Conservation (phyloP, 2,113 vertebrate species). For the Notarius quadriscutis region DNA sequence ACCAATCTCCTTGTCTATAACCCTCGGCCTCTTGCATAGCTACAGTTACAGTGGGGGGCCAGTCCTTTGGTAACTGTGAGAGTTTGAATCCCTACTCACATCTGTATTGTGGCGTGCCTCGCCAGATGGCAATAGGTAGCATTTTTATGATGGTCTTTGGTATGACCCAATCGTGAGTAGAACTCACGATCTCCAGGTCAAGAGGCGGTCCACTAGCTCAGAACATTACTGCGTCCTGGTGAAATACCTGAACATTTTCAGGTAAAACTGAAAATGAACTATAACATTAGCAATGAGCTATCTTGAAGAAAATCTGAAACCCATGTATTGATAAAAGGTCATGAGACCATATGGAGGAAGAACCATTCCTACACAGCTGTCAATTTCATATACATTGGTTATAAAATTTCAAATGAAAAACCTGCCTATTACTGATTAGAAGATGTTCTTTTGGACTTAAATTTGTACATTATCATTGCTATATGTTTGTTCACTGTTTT, state of each 20-base stretch:
- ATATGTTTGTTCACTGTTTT: too few relatives aligned
- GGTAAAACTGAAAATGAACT: not conserved
- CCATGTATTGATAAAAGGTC: not conserved
- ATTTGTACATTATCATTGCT: not conserved
- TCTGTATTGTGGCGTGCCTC: too few relatives aligned
- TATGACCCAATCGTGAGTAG: too few relatives aligned
- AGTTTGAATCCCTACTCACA: too few relatives aligned
- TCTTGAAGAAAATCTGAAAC: not conserved
- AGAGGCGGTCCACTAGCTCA: not conserved
- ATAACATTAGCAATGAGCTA: not conserved
- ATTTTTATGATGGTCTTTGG: too few relatives aligned
- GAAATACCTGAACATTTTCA: conserved; percentile 2
- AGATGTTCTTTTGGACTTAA: not conserved
- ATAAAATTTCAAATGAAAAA: not conserved
- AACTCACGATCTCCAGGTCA: too few relatives aligned
- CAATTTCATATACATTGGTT: not conserved
- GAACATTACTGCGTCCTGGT: not conserved
- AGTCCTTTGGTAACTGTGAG: too few relatives aligned
- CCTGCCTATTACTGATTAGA: conserved; percentile 5
- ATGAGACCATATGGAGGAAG: not conserved
- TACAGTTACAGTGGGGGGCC: too few relatives aligned
- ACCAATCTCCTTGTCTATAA: too few relatives aligned
- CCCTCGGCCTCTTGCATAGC: too few relatives aligned
- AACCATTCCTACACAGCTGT: not conserved
- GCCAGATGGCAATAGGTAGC: too few relatives aligned